Evolutionary conservation across 2,797 vertebrate species (phyloP), one percentile per base, ranked within the genome.

Genomic region (Phrynocephalus vlangalii): DNA sequence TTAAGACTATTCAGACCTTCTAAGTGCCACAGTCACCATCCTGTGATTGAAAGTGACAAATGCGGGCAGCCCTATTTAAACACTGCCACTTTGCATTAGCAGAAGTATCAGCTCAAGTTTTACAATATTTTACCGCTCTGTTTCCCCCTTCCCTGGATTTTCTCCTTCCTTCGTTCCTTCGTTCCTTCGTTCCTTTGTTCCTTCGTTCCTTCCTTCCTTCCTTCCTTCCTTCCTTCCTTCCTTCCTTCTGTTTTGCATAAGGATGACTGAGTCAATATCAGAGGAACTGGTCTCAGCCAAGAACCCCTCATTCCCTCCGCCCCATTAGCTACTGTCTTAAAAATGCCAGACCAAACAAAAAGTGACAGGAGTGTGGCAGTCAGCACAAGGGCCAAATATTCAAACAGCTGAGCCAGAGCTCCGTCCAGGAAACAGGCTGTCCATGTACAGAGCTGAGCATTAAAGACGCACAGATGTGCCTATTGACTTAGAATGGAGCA

Each of bases 1-100:
- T 96, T 96, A 97, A 95, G 94, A 96, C 67, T 92, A 93, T 95
- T 95, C 96, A 96, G 94, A 95, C 95, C 89, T 96, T 93, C 95
- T 95, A 96, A 96, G 94, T 96, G 93, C 93, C 94, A 95, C 92
- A 95, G 90, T 93, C 83, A 15, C 91, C 94, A 93, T 95, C 89
- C 91, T 92, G 8, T 96, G 96, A 97, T 96, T 96, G 94, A 94
- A 97, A 96, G 95, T 96, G 97, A 97, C 97, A 97, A 95, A 93
- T 78, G 91, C 93, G 95, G 95, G 89, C 95, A 95, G 83, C 91
- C 91, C 94, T 94, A 93, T 95, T 97, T 96, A 95, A 96, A 94
- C 94, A 81, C 95, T 96, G 97, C 96, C 96, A 95, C 96, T 97
- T 95, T n/a, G 50, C 93, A 95, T 97, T 96, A 97, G 92, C 38